A percentile compares a stretch with the other conserved stretches of the same genome.
These are phyloP conservation scores for Salticus scenicus DNA, from an alignment of 2,888 invertebrate species.

Conservation along the genomic window DNA sequence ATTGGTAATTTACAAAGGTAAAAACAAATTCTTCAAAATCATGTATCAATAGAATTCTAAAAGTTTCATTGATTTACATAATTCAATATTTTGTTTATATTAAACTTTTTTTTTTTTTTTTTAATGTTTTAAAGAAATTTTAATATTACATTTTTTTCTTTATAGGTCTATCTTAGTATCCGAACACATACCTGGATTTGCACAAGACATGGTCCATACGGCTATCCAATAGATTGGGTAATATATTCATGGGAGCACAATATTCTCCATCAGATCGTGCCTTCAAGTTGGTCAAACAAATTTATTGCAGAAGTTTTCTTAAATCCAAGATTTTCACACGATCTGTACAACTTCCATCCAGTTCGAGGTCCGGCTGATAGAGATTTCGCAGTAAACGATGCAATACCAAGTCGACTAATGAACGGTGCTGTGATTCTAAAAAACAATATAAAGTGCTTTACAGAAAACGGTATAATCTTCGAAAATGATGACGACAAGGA, in stretches of 20 bases:
- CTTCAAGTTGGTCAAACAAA: not conserved
- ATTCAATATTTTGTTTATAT: too few relatives aligned
- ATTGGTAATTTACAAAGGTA: too few relatives aligned
- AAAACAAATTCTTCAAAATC: too few relatives aligned
- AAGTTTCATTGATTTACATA: too few relatives aligned
- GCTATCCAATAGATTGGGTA: slow-evolving; percentile 21
- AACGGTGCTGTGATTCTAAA: not conserved
- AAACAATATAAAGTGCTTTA: not conserved
- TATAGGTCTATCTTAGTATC: slow-evolving; percentile 27
- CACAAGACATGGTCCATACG: slow-evolving; percentile 24
- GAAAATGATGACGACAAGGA: not conserved
- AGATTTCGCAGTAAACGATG: not conserved
- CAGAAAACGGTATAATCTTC: not conserved
- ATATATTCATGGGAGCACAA: not conserved
- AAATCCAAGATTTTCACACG: not conserved
- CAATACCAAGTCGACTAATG: not conserved
- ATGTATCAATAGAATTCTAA: too few relatives aligned
- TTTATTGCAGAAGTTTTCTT: not conserved
- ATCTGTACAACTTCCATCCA: not conserved
- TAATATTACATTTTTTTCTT: slow-evolving; percentile 73
- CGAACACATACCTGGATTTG: slow-evolving; percentile 3
- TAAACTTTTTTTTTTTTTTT: too few relatives aligned
- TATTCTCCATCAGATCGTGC: not conserved
- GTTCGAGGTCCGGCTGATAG: not conserved
- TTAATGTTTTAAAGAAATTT: too few relatives aligned